A percentile compares a stretch with the other conserved stretches of the same genome.
Conservation (phyloP, 1,140 invertebrate genomes). For the Ganaspis sp. region DNA sequence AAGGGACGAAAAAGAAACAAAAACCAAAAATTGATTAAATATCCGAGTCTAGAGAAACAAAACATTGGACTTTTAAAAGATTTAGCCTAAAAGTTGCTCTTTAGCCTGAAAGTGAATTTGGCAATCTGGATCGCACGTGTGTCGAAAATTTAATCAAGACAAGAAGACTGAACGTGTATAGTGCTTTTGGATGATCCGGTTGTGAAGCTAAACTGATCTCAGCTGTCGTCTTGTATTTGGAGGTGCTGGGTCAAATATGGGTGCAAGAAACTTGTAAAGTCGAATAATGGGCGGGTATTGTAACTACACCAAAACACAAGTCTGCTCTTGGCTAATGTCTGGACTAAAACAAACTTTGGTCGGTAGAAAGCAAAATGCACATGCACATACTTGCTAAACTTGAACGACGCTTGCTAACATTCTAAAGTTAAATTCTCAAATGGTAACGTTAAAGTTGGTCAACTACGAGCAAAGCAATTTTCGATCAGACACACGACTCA, state of each 20-base stretch:
- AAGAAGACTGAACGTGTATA: background rate
- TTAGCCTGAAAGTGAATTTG: too few species aligned
- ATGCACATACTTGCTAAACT: slow-evolving; percentile 13
- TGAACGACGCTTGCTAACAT: slow-evolving; percentile 24
- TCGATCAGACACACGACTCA: background rate
- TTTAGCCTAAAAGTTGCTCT: too few species aligned
- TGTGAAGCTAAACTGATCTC: background rate
- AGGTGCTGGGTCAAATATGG: slow-evolving; percentile 6
- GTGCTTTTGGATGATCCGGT: background rate
- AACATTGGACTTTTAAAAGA: too few species aligned
- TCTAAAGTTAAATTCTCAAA: slow-evolving; percentile 17
- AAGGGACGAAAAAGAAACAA: too few species aligned
- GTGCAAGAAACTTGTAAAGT: slow-evolving; percentile 18
- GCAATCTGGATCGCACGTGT: background rate
- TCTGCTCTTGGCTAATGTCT: slow-evolving; percentile 6
- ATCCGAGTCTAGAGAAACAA: too few species aligned
- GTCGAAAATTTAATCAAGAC: slow-evolving; percentile 4
- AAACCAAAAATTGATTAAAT: too few species aligned
- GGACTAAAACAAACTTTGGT: slow-evolving; percentile 27
- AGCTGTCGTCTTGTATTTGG: background rate
- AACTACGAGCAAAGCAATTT: slow-evolving; percentile 6
- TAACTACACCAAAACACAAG: slow-evolving; percentile 15
- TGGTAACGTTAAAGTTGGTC: slow-evolving; percentile 1
- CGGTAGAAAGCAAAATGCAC: slow-evolving; percentile 14
- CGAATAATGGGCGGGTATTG: slow-evolving; percentile 13